A percentile compares a stretch with the other conserved stretches of the same genome.
Evolutionary conservation across 2,797 vertebrate species (phyloP).

Genomic region (Hyperoplus lanceolatus): DNA sequence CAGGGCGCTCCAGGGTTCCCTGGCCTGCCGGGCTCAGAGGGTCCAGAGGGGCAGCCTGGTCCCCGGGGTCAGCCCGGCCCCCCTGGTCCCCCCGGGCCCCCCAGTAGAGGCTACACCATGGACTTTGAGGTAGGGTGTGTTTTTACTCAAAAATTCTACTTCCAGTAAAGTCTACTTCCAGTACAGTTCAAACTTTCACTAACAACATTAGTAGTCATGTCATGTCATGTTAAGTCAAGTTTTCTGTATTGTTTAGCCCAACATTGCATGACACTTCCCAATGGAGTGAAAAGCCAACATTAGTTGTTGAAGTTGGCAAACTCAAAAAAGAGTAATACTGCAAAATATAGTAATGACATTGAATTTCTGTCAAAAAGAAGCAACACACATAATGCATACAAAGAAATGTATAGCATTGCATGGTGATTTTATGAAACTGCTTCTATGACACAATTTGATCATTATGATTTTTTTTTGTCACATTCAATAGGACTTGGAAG

Average conservation of each 20-base stretch:
- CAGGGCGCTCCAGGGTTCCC: conserved; percentile 87
- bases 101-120: conserved; percentile 58
- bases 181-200: background rate
- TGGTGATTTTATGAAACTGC: too few relatives aligned
- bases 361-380: too few relatives aligned
- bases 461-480: conserved; percentile 1
- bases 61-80: conserved; percentile 88
- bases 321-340: too few relatives aligned
- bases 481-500: conserved; percentile 89
- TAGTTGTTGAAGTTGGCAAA: too few relatives aligned
- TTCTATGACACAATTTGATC: background rate
- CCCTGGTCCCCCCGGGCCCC: conserved; percentile 88
- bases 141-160: background rate
- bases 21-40: conserved; percentile 87
- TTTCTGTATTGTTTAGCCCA: too few relatives aligned
- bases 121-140: conserved; percentile 87
- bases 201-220: background rate
- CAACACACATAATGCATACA: too few relatives aligned
- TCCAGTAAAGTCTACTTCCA: background rate
- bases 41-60: conserved; percentile 87
- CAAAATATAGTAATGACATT: too few relatives aligned
- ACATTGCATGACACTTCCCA: too few relatives aligned
- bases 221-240: too few relatives aligned
- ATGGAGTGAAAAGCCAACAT: too few relatives aligned
- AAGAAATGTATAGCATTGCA: too few relatives aligned